These are phyloP conservation scores for Eriosoma lanigerum DNA, from an alignment of 1,140 invertebrate genomes.

Conservation along the genomic window DNA sequence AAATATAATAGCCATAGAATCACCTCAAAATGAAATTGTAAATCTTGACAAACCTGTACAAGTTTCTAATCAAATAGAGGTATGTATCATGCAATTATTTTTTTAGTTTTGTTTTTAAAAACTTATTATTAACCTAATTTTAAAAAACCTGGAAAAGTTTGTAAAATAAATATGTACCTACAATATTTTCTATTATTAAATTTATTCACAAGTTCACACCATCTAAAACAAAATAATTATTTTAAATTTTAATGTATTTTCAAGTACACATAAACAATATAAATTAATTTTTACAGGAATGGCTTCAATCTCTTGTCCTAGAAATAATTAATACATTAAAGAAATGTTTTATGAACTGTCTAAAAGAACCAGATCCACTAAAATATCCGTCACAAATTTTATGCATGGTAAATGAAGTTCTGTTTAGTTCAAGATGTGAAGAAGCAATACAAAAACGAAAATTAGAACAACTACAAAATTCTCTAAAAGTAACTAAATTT, in stretches of 20 bases:
- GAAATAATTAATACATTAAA: constrained; percentile 82
- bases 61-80: constrained; percentile 80
- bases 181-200: too few relatives aligned
- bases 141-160: too few relatives aligned
- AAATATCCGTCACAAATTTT: constrained; percentile 87
- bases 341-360: constrained; percentile 69
- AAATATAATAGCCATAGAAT: constrained; percentile 74
- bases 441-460: constrained; percentile 71
- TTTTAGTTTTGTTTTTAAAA: not conserved
- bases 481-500: constrained; percentile 56
- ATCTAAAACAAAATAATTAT: too few relatives aligned
- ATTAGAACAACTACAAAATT: constrained; percentile 62
- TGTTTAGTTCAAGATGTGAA: constrained; percentile 82
- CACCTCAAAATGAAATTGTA: constrained; percentile 84
- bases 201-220: too few relatives aligned
- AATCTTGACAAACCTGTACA: constrained; percentile 72
- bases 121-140: too few relatives aligned
- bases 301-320: constrained; percentile 77
- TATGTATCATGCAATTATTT: constrained; percentile 57
- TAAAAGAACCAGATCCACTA: constrained; percentile 71
- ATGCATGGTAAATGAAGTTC: constrained; percentile 68
- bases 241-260: not conserved
- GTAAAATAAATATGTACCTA: too few relatives aligned
- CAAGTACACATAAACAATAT: not conserved
- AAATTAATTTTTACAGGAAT: constrained; percentile 58